Evolutionary conservation across 2,113 vertebrate species (phyloP).

Genomic region (Columba livia): DNA sequence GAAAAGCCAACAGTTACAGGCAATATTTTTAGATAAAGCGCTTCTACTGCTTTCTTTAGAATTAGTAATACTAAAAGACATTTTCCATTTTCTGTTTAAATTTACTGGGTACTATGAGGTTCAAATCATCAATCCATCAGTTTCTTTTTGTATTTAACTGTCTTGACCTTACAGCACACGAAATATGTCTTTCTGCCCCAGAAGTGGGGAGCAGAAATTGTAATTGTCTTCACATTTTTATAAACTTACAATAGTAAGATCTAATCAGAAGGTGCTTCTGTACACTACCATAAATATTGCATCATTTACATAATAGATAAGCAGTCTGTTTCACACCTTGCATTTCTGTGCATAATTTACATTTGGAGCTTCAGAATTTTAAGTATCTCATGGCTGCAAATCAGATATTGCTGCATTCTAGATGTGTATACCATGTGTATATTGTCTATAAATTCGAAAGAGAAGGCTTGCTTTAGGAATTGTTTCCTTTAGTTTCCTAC

Average conservation of each 20-base stretch:
- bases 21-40: not conserved
- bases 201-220: not conserved
- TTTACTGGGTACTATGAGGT: not conserved
- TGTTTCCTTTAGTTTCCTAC: not conserved
- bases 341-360: not conserved
- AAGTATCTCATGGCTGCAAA: not conserved
- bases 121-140: not conserved
- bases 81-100: not conserved
- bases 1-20: not conserved
- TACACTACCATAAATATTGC: not conserved
- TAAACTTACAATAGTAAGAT: not conserved
- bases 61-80: not conserved
- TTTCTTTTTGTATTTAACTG: not conserved
- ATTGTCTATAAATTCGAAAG: not conserved
- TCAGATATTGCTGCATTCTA: not conserved
- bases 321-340: not conserved
- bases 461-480: not conserved
- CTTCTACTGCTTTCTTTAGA: not conserved
- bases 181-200: not conserved
- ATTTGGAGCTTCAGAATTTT: conserved; percentile 1
- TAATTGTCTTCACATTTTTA: not conserved
- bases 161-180: not conserved
- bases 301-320: conserved; percentile 15
- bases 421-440: not conserved
- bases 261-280: not conserved